Evolutionary conservation across 1,140 invertebrate genomes (phyloP), one percentile per base, ranked within the genome.

Genomic region (Hypothenemus hampei): DNA sequence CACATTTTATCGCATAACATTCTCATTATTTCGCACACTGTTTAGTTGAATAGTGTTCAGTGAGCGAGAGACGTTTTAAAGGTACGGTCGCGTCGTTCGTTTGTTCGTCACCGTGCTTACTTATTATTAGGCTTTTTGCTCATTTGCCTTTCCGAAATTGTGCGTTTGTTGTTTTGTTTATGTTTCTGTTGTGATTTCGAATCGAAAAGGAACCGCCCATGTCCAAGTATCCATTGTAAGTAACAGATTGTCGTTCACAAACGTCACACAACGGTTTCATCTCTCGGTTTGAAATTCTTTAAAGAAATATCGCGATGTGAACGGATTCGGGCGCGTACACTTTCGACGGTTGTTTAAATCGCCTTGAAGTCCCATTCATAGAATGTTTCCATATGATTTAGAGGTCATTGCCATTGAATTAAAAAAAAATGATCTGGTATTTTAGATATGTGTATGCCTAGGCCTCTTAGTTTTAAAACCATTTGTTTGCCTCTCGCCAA

Each of bases 291-390:
- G n/a, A n/a, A n/a, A n/a, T n/a, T n/a, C n/a, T n/a, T n/a, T n/a
- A n/a, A n/a, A n/a, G n/a, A n/a, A n/a, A 37, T 37, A n/a, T 37
- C 35, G 35, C 16, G 37, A 44, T 24, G 40, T 36, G 19, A 51
- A 20, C 37, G 23, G 22, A 5, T 41, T 20, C n/a, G 29, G 43
- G 15, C 8, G 4, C 16, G 23, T 40, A 23, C 11, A 6, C 16
- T 44, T 23, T 33, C 22, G 19, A 39, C 24, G 47, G 47, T 50
- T 45, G 41, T 45, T 45, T 37, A n/a, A 39, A 31, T 58, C 44
- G 56, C 56, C 46, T 57, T 56, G 36, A 55, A 58, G 54, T 55
- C 54, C 55, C 55, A 61, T 58, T 61, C 59, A 61, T 58, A 55
- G 46, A 60, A 53, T 57, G 58, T 53, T 46, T 57, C 45, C 39